phyloP scores from a whole-genome alignment of 2,113 vertebrate species.

The Hylia prasina region DNA sequence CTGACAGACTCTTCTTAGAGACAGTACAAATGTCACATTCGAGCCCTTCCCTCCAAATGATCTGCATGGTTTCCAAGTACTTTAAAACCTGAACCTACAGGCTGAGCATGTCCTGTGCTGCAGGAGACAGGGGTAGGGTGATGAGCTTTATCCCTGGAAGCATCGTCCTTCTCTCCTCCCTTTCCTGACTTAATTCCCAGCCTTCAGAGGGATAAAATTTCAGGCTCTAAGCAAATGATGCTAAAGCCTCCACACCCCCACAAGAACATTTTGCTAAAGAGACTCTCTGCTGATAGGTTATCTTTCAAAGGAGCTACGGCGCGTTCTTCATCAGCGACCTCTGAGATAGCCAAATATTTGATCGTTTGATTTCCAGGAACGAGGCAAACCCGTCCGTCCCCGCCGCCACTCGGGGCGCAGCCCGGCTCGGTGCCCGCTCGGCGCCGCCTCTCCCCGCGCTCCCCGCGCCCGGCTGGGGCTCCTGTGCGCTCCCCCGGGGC shows the following conservation, averaged over 20 bases:
- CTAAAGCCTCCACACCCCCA: neutral
- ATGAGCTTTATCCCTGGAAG: neutral
- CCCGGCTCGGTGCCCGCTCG: neutral
- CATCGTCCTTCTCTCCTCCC: neutral
- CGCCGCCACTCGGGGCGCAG: neutral
- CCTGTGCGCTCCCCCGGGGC: neutral
- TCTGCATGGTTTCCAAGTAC: neutral
- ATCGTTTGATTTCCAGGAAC: neutral
- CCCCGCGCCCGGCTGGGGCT: neutral
- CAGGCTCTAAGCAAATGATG: neutral
- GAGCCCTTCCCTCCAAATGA: neutral
- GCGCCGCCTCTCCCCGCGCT: neutral
- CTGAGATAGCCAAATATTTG: neutral
- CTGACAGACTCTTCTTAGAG: neutral
- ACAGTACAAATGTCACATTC: fast-evolving
- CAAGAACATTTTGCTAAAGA: neutral
- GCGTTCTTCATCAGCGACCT: neutral
- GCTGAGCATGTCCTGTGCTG: neutral
- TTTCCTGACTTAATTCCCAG: neutral
- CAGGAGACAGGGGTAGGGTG: neutral
- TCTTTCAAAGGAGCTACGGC: neutral
- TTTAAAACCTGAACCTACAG: neutral
- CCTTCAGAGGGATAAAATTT: neutral
- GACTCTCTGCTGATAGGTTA: neutral
- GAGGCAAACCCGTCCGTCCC: neutral